A percentile compares a stretch with the other conserved stretches of the same genome.
Conservation (phyloP, 1,140 invertebrate species). For the Eciton burchellii region DNA sequence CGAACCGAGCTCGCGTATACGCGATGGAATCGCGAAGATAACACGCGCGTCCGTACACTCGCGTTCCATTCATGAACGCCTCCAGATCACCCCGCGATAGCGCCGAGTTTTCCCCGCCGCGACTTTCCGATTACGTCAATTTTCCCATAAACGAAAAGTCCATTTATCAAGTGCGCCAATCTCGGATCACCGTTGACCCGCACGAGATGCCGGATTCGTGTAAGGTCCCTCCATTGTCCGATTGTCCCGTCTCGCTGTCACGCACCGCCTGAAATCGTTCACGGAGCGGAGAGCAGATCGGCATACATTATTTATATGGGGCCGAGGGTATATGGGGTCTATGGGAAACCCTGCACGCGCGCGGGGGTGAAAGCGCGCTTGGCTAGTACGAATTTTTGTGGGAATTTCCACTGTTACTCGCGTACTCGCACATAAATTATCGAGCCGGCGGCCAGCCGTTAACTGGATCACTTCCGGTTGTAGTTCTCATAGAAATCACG, state of each 20-base stretch:
- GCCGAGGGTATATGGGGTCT: slow-evolving; percentile 37
- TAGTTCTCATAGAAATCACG: slow-evolving; percentile 41
- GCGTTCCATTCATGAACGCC: neutral
- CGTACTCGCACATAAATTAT: slow-evolving; percentile 54
- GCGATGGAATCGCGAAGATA: slow-evolving; percentile 19
- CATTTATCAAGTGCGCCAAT: slow-evolving; percentile 26
- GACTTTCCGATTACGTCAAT: neutral
- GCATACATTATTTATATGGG: slow-evolving; percentile 60
- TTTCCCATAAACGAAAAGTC: neutral
- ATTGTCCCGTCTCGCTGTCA: slow-evolving; percentile 35
- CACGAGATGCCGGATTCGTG: slow-evolving; percentile 33
- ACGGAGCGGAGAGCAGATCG: slow-evolving; percentile 32
- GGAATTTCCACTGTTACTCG: slow-evolving; percentile 27
- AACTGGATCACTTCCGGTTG: slow-evolving; percentile 37
- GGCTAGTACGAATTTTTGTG: slow-evolving; percentile 41
- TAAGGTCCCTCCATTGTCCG: slow-evolving; percentile 20
- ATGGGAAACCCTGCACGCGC: slow-evolving; percentile 48
- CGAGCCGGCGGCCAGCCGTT: neutral
- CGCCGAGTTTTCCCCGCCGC: slow-evolving; percentile 12
- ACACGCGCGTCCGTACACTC: slow-evolving; percentile 25
- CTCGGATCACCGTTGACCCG: neutral
- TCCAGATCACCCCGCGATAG: neutral
- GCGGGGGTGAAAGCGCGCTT: neutral
- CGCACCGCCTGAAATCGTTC: slow-evolving; percentile 19
- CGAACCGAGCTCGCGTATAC: neutral